Evolutionary conservation across 2,113 vertebrate genomes (phyloP).

Genomic region (Pyrgilauda ruficollis): DNA sequence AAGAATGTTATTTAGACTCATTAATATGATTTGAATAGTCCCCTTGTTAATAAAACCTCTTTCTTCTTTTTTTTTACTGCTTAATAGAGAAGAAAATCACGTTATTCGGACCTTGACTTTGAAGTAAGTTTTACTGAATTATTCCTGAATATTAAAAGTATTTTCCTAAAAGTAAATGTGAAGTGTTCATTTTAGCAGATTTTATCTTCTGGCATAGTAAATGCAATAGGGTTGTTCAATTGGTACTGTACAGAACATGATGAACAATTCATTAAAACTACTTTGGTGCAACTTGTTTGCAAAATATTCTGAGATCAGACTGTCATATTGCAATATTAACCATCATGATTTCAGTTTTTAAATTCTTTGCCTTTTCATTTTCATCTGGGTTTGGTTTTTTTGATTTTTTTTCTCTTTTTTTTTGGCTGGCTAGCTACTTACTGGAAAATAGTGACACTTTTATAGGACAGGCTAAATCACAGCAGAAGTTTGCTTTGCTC

Average conservation of each 20-base stretch:
- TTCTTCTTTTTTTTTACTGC: slow-evolving; percentile 67
- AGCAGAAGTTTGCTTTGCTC: background rate
- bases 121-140: slow-evolving; percentile 87
- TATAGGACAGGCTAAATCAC: background rate
- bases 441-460: background rate
- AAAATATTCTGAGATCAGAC: slow-evolving; percentile 22
- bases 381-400: background rate
- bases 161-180: slow-evolving; percentile 45
- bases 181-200: slow-evolving; percentile 7
- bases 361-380: slow-evolving; percentile 55
- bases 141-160: slow-evolving; percentile 58
- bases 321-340: slow-evolving; percentile 39
- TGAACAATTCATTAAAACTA: slow-evolving; percentile 34
- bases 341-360: slow-evolving; percentile 51
- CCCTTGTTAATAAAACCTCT: slow-evolving; percentile 68
- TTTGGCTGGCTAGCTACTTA: background rate
- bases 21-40: slow-evolving; percentile 48
- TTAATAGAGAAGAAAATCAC: slow-evolving; percentile 97
- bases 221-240: background rate
- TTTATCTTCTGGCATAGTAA: background rate
- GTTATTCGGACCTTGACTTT: slow-evolving; percentile 99
- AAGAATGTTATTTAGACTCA: slow-evolving; percentile 39
- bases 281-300: slow-evolving; percentile 63
- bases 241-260: background rate
- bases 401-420: background rate